Evolutionary conservation across 2,888 invertebrate genomes (phyloP), one percentile per base, ranked within the genome.

Genomic region (Urechis unicinctus): DNA sequence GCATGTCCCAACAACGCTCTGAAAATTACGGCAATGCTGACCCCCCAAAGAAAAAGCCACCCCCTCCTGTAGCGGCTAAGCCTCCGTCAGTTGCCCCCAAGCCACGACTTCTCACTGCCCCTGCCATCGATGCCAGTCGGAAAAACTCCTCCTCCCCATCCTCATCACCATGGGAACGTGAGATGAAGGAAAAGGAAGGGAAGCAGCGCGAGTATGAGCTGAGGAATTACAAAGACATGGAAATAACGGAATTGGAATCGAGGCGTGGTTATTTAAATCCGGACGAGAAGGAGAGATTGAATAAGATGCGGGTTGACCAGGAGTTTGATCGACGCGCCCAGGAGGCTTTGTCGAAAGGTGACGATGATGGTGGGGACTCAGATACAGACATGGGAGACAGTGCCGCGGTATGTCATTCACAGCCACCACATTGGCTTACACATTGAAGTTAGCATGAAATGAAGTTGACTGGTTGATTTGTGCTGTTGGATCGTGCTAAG

Each of bases 281-380:
- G 0, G 70, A 70, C 54, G 75, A 75, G 45, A 68, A 73, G 58
- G 72, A 73, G 25, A 59, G 74, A 31, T 62, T 77, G 47, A 60
- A 67, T 28, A 68, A 71, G 56, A 81, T 96, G 55, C 87, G 88
- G 62, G 81, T 95, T n/a, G 95, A 96, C 74, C 83, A 89, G 58
- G 95, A 96, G 79, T 96, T 96, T 77, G 93, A 95, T 74, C 84
- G 91, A 50, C 82, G 95, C 49, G 93, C 92, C 2, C 87, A 88
- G 71, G 90, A 91, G 78, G 83, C 83, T 31, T 84, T 86, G 53
- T 87, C 87, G 51, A 86, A 85, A 60, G 82, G 83, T 69, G 81
- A 86, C 74, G 81, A 85, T 73, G 81, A 86, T 72, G 80, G 80
- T 42, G 80, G 82, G 49, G 82, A 75, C 43, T 47, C 67, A 3